phyloP scores from a whole-genome alignment of 1,140 invertebrate genomes.

The Drosophila insularis region DNA sequence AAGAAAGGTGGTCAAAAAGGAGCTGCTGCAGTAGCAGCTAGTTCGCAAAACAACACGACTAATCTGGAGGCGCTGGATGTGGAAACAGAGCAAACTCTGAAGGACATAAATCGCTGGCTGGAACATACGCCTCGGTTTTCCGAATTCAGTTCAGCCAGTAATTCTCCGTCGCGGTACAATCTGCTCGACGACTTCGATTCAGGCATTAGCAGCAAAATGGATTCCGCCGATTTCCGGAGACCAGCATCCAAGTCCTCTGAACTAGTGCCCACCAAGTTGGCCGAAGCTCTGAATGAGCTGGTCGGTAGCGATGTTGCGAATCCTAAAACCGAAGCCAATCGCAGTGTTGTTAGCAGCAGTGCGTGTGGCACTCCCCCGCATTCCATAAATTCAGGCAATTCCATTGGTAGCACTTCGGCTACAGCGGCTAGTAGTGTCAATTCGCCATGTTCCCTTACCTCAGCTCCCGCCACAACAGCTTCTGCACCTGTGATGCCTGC shows the following conservation, averaged over 20 bases:
- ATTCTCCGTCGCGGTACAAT: constrained; percentile 86
- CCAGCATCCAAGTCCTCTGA: constrained; percentile 70
- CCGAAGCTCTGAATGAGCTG: constrained; percentile 69
- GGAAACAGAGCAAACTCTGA: constrained; percentile 91
- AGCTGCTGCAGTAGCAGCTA: constrained; percentile 27
- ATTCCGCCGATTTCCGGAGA: constrained; percentile 70
- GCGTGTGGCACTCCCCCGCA: constrained; percentile 73
- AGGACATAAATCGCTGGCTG: constrained; percentile 94
- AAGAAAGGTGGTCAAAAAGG: constrained; percentile 66
- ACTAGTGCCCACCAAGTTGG: constrained; percentile 69
- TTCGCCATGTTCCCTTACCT: constrained; percentile 30
- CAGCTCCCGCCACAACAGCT: background rate
- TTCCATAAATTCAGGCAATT: constrained; percentile 76
- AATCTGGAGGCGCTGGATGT: constrained; percentile 89
- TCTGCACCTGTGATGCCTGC: background rate
- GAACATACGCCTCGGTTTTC: constrained; percentile 90
- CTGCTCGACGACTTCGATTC: constrained; percentile 84
- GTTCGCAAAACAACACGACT: constrained; percentile 83
- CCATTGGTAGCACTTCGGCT: constrained; percentile 72
- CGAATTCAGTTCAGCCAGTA: constrained; percentile 88
- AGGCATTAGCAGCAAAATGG: constrained; percentile 68
- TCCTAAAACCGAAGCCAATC: constrained; percentile 53
- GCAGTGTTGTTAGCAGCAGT: constrained; percentile 68
- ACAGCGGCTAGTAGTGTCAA: constrained; percentile 63
- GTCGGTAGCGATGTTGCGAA: constrained; percentile 48